Conservation (phyloP, 2,888 invertebrate genomes). For the Sinhomidia bicolor region DNA sequence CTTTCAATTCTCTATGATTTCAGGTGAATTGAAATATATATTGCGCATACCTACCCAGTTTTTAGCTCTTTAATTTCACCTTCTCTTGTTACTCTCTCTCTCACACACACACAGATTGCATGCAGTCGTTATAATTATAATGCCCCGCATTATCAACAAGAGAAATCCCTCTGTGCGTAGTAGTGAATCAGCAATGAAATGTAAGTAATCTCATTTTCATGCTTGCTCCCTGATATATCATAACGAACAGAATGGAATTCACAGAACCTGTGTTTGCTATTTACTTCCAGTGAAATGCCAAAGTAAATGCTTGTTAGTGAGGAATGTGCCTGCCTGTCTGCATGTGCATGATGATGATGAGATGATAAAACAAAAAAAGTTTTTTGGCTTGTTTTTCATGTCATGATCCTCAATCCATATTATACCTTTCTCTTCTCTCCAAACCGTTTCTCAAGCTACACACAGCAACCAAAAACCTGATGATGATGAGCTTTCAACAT, state of each 20-base stretch:
- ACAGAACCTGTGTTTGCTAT: no score
- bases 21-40: neutral
- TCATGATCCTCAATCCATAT: neutral
- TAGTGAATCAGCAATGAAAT: neutral
- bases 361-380: constrained; percentile 31
- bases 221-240: neutral
- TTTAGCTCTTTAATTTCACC: neutral
- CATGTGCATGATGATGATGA: neutral
- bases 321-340: neutral
- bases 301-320: constrained; percentile 2
- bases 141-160: neutral
- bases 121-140: neutral
- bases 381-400: constrained; percentile 22
- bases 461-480: no score
- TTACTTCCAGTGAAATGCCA: neutral
- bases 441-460: neutral
- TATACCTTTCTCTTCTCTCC: neutral
- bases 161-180: neutral
- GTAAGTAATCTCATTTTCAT: constrained; percentile 44
- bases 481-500: neutral
- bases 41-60: no score
- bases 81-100: constrained; percentile 28
- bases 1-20: no score
- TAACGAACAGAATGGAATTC: neutral
- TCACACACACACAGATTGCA: no score